Base-by-base conservation (phyloP, 1,140 invertebrate species). In the Hesperophylax magnus region DNA sequence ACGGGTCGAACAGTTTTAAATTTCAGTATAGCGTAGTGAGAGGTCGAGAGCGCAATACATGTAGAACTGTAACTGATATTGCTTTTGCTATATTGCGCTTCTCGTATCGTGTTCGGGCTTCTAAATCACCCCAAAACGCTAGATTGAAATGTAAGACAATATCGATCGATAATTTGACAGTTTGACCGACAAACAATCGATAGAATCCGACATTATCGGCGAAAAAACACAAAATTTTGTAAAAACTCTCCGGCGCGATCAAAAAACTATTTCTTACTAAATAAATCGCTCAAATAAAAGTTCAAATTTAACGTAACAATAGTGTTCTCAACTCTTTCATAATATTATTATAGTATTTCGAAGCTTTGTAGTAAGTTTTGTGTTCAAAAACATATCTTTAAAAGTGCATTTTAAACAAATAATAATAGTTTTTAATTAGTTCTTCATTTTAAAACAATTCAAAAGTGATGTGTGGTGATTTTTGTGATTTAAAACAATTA, bases 1-100 rank as follows among this genome's bases (percentile, higher is more conserved):
- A 67, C 8, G 63, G 63, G 63, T 67, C 63, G 63, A 22, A 27
- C 22, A 67, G 63, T 67, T 67, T 67, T 67, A 67, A 67, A 67
- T 67, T 67, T 67, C 63, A 67, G 63, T 67, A 27, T 7, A 31
- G 63, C 63, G 63, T 22, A 67, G 63, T 67, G 27, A 67, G 63
- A 24, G 24, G 63, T 22, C 31, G 63, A 34, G 63, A 3, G 63
- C 63, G 31, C 63, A 67, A 67, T 67, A 67, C 63, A 31, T n/a
- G 22, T 9, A 61, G 58, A n/a, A 34, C 63, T 34, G 17, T 18
- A 67, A 67, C 27, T 17, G 63, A 47, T 47, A 47, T 47, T 47
- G 9, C 39, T 47, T 47, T 47, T 47, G 39, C 11, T 14, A 67
- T 67, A 67, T 34, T 39, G 31, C 63, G 63, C 31, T 67, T 67